Evolutionary conservation across 2,113 vertebrate genomes (phyloP).

Genomic region (Vulpes vulpes): DNA sequence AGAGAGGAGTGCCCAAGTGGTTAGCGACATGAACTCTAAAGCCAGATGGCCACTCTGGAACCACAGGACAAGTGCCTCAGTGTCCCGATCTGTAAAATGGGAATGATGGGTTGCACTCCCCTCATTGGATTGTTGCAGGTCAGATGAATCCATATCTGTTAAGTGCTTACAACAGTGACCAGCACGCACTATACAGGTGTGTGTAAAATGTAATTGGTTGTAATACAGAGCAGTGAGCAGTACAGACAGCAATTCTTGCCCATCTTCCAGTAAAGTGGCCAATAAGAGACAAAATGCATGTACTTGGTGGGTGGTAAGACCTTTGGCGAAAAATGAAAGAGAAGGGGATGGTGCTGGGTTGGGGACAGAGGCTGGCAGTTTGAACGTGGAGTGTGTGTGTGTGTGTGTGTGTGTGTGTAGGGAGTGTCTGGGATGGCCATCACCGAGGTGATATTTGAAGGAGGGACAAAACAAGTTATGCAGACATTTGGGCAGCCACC

Average conservation of each 20-base stretch:
- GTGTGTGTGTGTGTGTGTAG: neutral
- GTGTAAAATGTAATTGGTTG: neutral
- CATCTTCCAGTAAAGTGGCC: accelerated
- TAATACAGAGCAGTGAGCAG: neutral
- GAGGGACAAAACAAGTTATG: neutral
- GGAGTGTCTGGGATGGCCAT: neutral
- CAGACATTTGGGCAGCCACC: neutral
- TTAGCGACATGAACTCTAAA: neutral
- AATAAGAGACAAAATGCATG: neutral
- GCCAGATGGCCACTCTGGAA: neutral
- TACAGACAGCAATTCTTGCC: too few relatives aligned
- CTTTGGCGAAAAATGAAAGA: neutral
- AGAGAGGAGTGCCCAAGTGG: accelerated
- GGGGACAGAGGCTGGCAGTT: neutral
- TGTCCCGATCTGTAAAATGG: neutral
- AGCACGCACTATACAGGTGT: accelerated
- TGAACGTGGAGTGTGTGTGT: too few relatives aligned
- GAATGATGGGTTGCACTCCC: accelerated
- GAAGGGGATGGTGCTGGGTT: neutral
- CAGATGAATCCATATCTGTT: accelerated
- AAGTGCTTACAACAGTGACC: neutral
- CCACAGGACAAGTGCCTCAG: neutral
- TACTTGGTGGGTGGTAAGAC: neutral
- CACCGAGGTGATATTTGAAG: neutral
- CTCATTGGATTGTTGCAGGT: neutral